Percentiles rank a stretch among this genome's conserved stretches.
Conservation (phyloP, 30 jellyfish, hydroid and myxozoan species). For the Hydractinia echinata region DNA sequence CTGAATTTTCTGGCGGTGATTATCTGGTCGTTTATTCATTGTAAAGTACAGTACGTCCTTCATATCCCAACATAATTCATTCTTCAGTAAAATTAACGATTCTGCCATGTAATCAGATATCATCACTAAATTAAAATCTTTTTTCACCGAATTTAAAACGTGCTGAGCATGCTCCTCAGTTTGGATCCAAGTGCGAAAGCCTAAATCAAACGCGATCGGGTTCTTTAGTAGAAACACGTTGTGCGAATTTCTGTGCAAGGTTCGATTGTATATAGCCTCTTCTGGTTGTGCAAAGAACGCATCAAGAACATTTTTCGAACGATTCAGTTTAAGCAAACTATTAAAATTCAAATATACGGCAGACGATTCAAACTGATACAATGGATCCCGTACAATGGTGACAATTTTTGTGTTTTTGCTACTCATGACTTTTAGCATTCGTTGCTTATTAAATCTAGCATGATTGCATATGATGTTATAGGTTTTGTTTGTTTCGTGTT, state of each 20-base stretch:
- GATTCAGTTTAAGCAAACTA: not conserved
- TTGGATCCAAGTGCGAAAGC: slow-evolving; percentile 33
- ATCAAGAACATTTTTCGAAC: slow-evolving; percentile 13
- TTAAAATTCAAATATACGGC: slow-evolving; percentile 28
- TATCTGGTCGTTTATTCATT: slow-evolving; percentile 19
- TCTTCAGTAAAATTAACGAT: slow-evolving; percentile 28
- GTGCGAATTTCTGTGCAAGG: not conserved
- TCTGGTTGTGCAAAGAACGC: slow-evolving; percentile 19
- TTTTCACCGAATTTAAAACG: not conserved
- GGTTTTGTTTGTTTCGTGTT: not conserved
- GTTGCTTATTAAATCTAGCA: slow-evolving; percentile 22
- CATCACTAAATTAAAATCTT: slow-evolving; percentile 36
- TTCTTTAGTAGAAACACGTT: slow-evolving; percentile 20
- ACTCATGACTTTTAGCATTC: slow-evolving; percentile 15
- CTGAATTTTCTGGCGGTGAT: slow-evolving; percentile 6
- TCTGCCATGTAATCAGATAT: slow-evolving; percentile 39
- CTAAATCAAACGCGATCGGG: slow-evolving; percentile 37
- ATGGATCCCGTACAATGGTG: slow-evolving; percentile 39
- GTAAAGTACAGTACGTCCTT: slow-evolving; percentile 24
- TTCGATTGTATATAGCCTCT: slow-evolving; percentile 12
- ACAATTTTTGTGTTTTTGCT: slow-evolving; percentile 22
- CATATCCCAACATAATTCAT: slow-evolving; percentile 30
- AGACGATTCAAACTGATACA: slow-evolving; percentile 32
- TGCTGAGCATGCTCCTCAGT: not conserved
- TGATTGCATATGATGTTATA: slow-evolving; percentile 35